phyloP scores from a whole-genome alignment of 2,888 invertebrate genomes.

The Ditula angustiorana region DNA sequence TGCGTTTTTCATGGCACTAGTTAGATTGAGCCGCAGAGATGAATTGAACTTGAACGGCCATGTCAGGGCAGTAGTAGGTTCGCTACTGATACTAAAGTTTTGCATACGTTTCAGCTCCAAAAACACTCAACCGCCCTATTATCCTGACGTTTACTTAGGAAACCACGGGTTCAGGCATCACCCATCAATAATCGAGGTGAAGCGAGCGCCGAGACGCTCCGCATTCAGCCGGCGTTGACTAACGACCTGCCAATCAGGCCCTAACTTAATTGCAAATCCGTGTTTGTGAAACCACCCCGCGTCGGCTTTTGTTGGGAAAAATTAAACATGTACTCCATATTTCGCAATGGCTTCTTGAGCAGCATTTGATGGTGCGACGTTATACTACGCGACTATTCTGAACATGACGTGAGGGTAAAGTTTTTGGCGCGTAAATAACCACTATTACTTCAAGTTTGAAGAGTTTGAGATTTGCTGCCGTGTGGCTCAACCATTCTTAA shows the following conservation, averaged over 20 bases:
- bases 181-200: constrained; percentile 39
- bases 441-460: too few species aligned
- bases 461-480: too few species aligned
- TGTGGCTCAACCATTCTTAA: too few species aligned
- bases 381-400: too few species aligned
- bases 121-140: constrained; percentile 30
- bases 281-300: constrained; percentile 80
- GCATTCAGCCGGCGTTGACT: constrained; percentile 80
- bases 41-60: neutral
- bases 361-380: neutral
- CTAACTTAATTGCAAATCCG: constrained; percentile 85
- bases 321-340: constrained; percentile 66
- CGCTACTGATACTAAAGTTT: too few species aligned
- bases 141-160: constrained; percentile 38
- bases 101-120: constrained; percentile 10
- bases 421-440: too few species aligned
- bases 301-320: constrained; percentile 77
- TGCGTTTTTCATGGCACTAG: too few species aligned
- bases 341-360: constrained; percentile 17
- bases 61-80: too few species aligned
- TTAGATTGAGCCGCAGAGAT: too few species aligned
- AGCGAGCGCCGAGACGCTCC: constrained; percentile 52
- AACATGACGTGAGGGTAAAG: too few species aligned
- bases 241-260: constrained; percentile 85
- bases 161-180: constrained; percentile 37